phyloP scores from a whole-genome alignment of 2,113 vertebrate species.

The Amphilophus citrinellus region DNA sequence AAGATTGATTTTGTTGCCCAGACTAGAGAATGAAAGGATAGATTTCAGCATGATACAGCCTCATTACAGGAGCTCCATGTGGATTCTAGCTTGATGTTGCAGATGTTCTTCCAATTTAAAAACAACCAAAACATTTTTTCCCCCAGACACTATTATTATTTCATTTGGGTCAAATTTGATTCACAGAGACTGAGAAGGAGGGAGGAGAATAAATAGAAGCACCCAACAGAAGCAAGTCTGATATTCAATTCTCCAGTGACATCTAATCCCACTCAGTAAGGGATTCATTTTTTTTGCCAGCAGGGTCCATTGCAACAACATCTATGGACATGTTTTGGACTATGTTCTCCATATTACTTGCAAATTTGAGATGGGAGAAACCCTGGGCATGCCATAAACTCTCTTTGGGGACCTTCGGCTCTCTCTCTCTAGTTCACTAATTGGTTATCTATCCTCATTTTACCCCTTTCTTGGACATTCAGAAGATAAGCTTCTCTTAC shows the following conservation, averaged over 20 bases:
- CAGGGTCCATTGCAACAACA: conserved; percentile 53
- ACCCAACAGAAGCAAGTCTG: conserved; percentile 43
- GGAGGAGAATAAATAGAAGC: conserved; percentile 43
- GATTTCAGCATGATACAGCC: conserved; percentile 48
- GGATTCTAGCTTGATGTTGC: conserved; percentile 26
- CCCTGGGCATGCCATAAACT: conserved; percentile 53
- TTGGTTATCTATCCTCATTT: conserved; percentile 72
- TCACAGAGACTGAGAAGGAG: conserved; percentile 34
- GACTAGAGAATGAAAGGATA: conserved; percentile 31
- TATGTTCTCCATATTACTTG: conserved; percentile 69
- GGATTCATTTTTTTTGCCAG: conserved; percentile 55
- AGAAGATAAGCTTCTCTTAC: conserved; percentile 33
- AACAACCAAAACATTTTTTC: conserved; percentile 25
- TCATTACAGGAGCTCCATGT: conserved; percentile 41
- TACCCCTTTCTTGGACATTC: conserved; percentile 59
- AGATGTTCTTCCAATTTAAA: conserved; percentile 58
- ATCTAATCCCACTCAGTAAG: conserved; percentile 58
- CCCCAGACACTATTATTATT: conserved; percentile 59
- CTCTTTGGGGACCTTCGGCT: conserved; percentile 58
- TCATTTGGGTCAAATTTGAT: conserved; percentile 60
- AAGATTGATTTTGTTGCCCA: conserved; percentile 21
- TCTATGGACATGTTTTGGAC: conserved; percentile 69
- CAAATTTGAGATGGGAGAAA: conserved; percentile 65
- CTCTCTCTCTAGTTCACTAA: conserved; percentile 60
- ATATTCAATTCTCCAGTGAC: conserved; percentile 65